Conservation (phyloP, 2,113 vertebrate genomes). For the Plectropomus leopardus region DNA sequence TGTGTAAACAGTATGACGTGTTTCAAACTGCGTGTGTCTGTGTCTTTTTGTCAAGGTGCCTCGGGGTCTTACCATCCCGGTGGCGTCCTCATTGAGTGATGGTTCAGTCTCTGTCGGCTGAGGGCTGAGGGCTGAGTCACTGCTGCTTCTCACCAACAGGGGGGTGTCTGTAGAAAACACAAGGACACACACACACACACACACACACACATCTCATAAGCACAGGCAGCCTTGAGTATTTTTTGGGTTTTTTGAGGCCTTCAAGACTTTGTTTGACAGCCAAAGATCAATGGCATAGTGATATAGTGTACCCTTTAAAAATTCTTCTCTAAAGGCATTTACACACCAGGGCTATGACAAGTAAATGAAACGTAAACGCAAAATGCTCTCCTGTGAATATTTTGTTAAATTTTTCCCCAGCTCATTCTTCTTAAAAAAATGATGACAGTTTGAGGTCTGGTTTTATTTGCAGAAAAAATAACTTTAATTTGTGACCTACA, state of each 20-base stretch:
- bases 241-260: not conserved
- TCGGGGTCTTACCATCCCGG: conserved; percentile 65
- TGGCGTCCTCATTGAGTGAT: conserved; percentile 77
- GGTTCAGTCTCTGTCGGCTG: conserved; percentile 82
- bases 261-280: not conserved
- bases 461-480: not conserved
- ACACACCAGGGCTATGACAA: too few relatives aligned
- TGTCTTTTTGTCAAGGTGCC: not conserved
- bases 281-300: not conserved
- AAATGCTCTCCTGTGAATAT: too few relatives aligned
- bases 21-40: not conserved
- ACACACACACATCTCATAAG: not conserved
- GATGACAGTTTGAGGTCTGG: too few relatives aligned
- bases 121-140: conserved; percentile 89
- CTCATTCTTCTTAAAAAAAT: too few relatives aligned
- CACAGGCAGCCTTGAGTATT: not conserved
- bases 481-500: not conserved
- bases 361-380: too few relatives aligned
- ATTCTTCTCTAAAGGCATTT: not conserved
- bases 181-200: conserved; percentile 10
- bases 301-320: not conserved
- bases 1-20: not conserved
- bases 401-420: too few relatives aligned
- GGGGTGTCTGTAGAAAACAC: conserved; percentile 89
- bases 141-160: conserved; percentile 95